Evolutionary conservation across 1,140 invertebrate genomes (phyloP).

Genomic region (Drosophila quadrilineata): DNA sequence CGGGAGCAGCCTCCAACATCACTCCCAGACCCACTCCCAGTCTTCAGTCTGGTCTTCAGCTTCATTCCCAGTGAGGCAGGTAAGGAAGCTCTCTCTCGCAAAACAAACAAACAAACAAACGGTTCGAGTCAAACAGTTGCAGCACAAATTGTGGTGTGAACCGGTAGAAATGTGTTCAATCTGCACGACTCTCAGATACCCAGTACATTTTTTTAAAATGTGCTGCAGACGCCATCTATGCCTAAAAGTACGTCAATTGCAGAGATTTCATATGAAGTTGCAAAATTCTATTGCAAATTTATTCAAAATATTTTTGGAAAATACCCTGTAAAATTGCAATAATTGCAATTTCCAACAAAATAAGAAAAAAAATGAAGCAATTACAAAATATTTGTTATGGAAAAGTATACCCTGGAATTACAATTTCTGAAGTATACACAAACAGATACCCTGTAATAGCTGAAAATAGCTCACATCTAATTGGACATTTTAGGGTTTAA

Average conservation of each 20-base stretch:
- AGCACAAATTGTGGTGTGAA: slow-evolving; percentile 77
- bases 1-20: slow-evolving; percentile 37
- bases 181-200: slow-evolving; percentile 23
- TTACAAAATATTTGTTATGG: not conserved
- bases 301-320: too few species aligned
- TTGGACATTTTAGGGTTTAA: too few species aligned
- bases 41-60: slow-evolving; percentile 28
- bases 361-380: not conserved
- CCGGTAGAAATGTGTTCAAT: slow-evolving; percentile 21
- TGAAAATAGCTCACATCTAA: too few species aligned
- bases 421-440: too few species aligned
- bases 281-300: too few species aligned
- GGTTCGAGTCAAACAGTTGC: slow-evolving; percentile 7
- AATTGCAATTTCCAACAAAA: not conserved
- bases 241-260: too few species aligned
- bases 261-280: too few species aligned
- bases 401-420: too few species aligned
- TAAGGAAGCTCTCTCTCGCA: not conserved
- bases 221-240: not conserved
- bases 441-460: too few species aligned
- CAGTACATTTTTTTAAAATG: not conserved
- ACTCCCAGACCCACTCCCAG: too few species aligned
- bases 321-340: not conserved
- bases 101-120: slow-evolving; percentile 57
- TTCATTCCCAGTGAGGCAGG: not conserved